These are phyloP conservation scores for Psettodes erumei DNA, from an alignment of 2,113 vertebrate species.

Conservation along the genomic window DNA sequence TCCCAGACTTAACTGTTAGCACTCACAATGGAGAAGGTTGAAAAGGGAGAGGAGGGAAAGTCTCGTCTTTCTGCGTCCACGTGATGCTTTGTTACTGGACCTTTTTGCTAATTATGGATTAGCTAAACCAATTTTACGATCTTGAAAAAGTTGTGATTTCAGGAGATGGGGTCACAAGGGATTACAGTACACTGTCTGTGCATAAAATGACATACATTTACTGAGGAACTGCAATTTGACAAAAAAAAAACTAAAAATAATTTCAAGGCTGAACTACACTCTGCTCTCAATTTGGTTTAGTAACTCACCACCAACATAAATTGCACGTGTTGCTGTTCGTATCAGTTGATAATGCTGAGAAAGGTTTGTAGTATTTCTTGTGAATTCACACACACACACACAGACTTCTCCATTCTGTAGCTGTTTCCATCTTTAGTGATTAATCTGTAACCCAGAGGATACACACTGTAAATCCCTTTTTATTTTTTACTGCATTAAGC, in stretches of 20 bases:
- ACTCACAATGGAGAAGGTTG: slow-evolving; percentile 12
- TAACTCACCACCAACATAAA: too few species aligned
- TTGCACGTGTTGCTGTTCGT: background rate
- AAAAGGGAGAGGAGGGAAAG: slow-evolving; percentile 16
- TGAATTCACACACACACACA: background rate
- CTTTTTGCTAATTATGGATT: slow-evolving; percentile 28
- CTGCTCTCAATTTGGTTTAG: background rate
- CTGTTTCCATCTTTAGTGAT: background rate
- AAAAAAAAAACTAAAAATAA: too few species aligned
- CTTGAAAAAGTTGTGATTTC: background rate
- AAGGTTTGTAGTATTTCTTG: background rate
- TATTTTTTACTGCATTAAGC: slow-evolving; percentile 12
- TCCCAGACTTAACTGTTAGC: background rate
- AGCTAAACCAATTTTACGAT: background rate
- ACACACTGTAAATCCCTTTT: background rate
- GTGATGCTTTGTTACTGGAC: slow-evolving; percentile 27
- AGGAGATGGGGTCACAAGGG: too few species aligned
- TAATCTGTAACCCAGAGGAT: slow-evolving; percentile 3
- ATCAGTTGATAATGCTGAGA: background rate
- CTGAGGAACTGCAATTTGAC: background rate
- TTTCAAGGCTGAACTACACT: background rate
- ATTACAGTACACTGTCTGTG: background rate
- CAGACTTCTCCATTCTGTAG: background rate
- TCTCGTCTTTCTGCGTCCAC: background rate
- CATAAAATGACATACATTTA: background rate